Base-by-base conservation (phyloP, 2,113 vertebrate genomes). In the Alectura lathami region DNA sequence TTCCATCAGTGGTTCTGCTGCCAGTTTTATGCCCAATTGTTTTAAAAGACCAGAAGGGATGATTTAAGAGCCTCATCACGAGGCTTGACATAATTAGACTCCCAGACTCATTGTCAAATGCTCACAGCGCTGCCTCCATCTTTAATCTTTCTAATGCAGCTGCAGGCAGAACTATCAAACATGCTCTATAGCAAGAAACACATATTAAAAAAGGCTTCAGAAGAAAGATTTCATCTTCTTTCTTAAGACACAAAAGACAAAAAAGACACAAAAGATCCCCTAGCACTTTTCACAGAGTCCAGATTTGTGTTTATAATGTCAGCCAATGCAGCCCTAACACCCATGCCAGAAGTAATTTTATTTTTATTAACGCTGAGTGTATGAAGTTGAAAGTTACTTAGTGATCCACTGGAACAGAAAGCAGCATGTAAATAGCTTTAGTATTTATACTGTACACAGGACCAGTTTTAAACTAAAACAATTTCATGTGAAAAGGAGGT, bases 21-120 rank as follows among this genome's bases (percentile, higher is more conserved):
- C 68, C 75, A 83, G 67, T 87, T 75, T 77, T 86, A 83, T 27
- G 67, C 74, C 75, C 69, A 79, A 91, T 67, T 93, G 59, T 78
- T 88, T 93, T 95, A 93, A 94, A 95, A 94, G 67, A 47, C 82
- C 74, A 69, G 76, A 95, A 96, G 51, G 54, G 43, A 81, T 88
- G 54, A 91, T 91, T 89, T 91, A 83, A 87, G 87, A 82, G 72
- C 74, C 54, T 94, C 43, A 93, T 80, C 91, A 95, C 80, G 75
- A 91, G 42, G 51, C 48, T 90, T 81, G 78, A 82, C 68, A 91
- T 59, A 95, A 94, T 88, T 94, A 94, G 75, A 81, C 68, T 94
- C 34, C 81, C 50, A 59, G 78, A 95, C 34, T 63, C 50, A 16
- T 59, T 91, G 86, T 96, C 91, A 93, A 89, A 94, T 45, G 63